Percentiles rank a stretch among this genome's conserved stretches.
Conservation (phyloP, 2,888 invertebrate genomes). For the Ectropis crepuscularia region DNA sequence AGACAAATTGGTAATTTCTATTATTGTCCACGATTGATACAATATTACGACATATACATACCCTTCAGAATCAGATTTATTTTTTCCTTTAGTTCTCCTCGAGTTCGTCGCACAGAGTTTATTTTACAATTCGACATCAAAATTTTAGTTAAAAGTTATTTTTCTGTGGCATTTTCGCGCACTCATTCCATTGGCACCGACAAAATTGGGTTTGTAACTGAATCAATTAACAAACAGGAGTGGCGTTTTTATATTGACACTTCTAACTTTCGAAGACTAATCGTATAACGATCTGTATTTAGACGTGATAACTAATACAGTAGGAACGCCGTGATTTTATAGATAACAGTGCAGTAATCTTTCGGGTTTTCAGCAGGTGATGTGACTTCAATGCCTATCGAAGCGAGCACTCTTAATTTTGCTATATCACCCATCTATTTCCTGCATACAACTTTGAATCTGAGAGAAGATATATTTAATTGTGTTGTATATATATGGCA, state of each 20-base stretch:
- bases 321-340: constrained; percentile 57
- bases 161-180: constrained; percentile 58
- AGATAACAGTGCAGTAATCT: constrained; percentile 59
- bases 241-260: constrained; percentile 53
- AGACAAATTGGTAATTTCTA: too few species aligned
- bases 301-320: constrained; percentile 55
- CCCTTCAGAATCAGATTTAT: too few species aligned
- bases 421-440: constrained; percentile 26
- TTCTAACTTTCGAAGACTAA: constrained; percentile 54
- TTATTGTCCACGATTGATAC: too few species aligned
- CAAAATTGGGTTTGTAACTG: constrained; percentile 50
- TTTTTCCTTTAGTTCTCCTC: constrained; percentile 32
- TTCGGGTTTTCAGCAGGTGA: constrained; percentile 51
- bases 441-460: constrained; percentile 28
- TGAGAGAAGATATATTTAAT: neutral
- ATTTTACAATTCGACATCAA: constrained; percentile 39
- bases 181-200: constrained; percentile 55
- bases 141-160: constrained; percentile 44
- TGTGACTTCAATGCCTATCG: constrained; percentile 35
- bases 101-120: constrained; percentile 50
- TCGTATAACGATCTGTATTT: constrained; percentile 47
- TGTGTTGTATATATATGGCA: neutral
- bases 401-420: constrained; percentile 36
- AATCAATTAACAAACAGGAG: constrained; percentile 48
- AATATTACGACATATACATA: too few species aligned